These are phyloP conservation scores for Anastrepha obliqua DNA, from an alignment of 1,140 invertebrate genomes.

Conservation along the genomic window DNA sequence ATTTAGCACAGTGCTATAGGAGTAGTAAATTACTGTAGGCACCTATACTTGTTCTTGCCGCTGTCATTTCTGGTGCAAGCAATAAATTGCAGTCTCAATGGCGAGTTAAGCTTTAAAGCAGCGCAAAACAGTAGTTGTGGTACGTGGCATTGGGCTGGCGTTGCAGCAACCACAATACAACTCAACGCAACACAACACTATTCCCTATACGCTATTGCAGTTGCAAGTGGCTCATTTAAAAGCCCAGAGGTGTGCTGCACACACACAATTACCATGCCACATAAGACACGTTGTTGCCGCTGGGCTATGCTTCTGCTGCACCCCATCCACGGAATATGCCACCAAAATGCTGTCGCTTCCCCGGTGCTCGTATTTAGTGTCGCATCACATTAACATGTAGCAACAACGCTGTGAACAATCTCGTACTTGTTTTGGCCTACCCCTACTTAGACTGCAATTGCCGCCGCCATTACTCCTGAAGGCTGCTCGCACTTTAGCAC, in stretches of 20 bases:
- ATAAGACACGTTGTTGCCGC: background rate
- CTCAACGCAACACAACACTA: background rate
- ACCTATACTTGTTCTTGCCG: background rate
- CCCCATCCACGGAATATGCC: background rate
- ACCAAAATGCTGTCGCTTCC: constrained; percentile 13
- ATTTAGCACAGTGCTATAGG: background rate
- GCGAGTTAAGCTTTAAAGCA: constrained; percentile 3
- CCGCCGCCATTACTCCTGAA: too few relatives aligned
- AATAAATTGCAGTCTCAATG: constrained; percentile 41
- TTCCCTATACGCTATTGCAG: background rate
- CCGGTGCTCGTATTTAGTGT: background rate
- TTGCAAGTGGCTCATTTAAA: background rate
- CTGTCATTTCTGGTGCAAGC: constrained; percentile 19
- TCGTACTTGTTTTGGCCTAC: background rate
- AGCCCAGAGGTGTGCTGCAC: background rate
- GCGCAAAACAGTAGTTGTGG: background rate
- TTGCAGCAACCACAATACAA: background rate
- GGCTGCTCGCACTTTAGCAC: too few relatives aligned
- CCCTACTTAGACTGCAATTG: background rate
- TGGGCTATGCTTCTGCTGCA: background rate
- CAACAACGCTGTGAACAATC: constrained; percentile 34
- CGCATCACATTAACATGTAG: constrained; percentile 21
- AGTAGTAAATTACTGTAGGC: background rate
- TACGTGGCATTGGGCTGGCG: background rate
- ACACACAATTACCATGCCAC: background rate